phyloP scores from a whole-genome alignment of 1,140 invertebrate genomes.

The Drosophila ficusphila region DNA sequence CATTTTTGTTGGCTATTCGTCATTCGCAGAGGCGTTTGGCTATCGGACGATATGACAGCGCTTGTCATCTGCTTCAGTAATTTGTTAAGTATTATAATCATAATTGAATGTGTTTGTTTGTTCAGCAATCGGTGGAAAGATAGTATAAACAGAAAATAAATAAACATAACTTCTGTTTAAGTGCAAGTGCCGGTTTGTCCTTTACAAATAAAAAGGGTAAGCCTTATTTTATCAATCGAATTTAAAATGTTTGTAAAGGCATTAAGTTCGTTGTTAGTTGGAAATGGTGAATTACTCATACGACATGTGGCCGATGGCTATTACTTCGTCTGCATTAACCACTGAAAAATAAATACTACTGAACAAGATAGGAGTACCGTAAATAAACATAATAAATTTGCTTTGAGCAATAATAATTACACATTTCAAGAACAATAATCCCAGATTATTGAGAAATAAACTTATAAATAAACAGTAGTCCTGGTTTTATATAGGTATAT shows the following conservation, averaged over 20 bases:
- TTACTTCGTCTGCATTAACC: background rate
- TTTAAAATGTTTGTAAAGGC: background rate
- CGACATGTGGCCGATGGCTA: background rate
- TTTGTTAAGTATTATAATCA: conserved; percentile 48
- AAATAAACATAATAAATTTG: no score
- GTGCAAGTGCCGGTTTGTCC: conserved; percentile 1
- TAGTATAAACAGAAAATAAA: conserved; percentile 15
- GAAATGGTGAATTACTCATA: conserved; percentile 2
- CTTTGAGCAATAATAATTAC: no score
- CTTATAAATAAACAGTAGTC: no score
- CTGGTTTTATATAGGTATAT: background rate
- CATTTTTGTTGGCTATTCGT: conserved; percentile 52
- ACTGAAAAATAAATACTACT: background rate
- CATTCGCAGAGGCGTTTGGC: conserved; percentile 29
- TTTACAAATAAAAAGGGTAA: background rate
- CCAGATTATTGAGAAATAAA: no score
- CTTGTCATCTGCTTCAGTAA: conserved; percentile 54
- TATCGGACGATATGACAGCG: conserved; percentile 39
- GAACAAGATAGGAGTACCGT: no score
- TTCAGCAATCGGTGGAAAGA: background rate
- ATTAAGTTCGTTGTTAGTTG: background rate
- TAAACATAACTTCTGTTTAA: background rate
- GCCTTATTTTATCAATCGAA: background rate
- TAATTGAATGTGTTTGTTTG: conserved; percentile 40
- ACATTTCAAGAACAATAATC: no score